A percentile compares a stretch with the other conserved stretches of the same genome.
phyloP scores from a whole-genome alignment of 1,140 invertebrate genomes.

The Laupala kohalensis region DNA sequence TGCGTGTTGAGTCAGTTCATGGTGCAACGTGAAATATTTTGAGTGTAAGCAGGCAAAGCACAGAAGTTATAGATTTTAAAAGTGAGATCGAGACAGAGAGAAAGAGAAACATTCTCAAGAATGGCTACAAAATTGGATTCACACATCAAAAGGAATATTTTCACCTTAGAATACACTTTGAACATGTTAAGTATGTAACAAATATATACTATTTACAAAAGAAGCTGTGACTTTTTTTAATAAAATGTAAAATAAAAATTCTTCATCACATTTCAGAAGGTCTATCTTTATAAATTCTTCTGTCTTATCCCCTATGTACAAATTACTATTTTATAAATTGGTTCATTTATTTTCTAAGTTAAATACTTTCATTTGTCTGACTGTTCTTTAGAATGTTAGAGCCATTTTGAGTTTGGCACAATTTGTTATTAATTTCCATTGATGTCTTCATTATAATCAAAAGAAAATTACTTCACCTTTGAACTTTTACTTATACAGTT shows the following conservation, averaged over 20 bases:
- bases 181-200: background rate
- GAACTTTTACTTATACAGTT: background rate
- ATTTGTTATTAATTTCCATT: background rate
- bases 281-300: background rate
- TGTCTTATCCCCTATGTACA: too few species aligned
- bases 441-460: background rate
- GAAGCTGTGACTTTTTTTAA: background rate
- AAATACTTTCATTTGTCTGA: too few species aligned
- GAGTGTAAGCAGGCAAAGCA: background rate
- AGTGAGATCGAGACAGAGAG: too few species aligned
- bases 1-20: background rate
- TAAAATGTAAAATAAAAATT: background rate
- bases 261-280: background rate
- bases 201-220: too few species aligned
- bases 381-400: too few species aligned
- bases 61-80: background rate
- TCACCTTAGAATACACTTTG: background rate
- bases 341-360: too few species aligned
- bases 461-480: background rate
- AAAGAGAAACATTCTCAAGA: background rate
- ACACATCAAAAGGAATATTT: background rate
- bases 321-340: too few species aligned
- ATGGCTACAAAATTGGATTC: background rate
- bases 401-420: background rate
- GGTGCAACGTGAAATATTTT: background rate